These are phyloP conservation scores for Sclerodermus sp. DNA, from an alignment of 2,888 invertebrate genomes.

Conservation along the genomic window DNA sequence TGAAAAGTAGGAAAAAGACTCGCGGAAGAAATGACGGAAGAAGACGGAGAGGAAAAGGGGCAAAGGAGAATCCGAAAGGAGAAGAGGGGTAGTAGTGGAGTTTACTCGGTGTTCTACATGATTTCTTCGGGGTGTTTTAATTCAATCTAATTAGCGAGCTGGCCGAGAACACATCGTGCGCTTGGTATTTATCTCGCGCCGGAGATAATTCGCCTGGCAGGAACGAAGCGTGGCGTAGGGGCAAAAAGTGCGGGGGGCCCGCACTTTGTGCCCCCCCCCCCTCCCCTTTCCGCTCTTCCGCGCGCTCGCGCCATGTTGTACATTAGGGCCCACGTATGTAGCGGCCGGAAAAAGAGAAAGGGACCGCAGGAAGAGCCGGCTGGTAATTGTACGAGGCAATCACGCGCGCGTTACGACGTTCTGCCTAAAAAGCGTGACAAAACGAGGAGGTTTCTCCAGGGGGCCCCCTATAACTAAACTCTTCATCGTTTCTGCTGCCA, in stretches of 20 bases:
- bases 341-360: neutral
- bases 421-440: constrained; percentile 42
- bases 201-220: constrained; percentile 22
- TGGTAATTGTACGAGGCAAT: constrained; percentile 46
- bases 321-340: constrained; percentile 20
- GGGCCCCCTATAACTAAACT: constrained; percentile 34
- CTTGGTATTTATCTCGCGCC: constrained; percentile 9
- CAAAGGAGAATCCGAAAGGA: no score
- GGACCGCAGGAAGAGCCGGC: constrained; percentile 3
- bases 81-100: no score
- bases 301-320: constrained; percentile 30
- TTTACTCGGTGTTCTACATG: no score
- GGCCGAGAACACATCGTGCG: neutral
- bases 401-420: constrained; percentile 40
- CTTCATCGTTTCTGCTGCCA: constrained; percentile 30
- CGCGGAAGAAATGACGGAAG: no score
- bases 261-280: no score
- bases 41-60: no score
- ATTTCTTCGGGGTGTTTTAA: no score
- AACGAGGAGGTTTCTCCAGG: no score
- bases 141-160: no score
- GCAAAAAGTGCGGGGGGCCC: constrained; percentile 21
- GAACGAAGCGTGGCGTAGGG: constrained; percentile 28
- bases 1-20: no score
- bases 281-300: no score